A percentile compares a stretch with the other conserved stretches of the same genome.
phyloP scores from a whole-genome alignment of 2,888 invertebrate genomes.

The Polydrusus tereticollis region DNA sequence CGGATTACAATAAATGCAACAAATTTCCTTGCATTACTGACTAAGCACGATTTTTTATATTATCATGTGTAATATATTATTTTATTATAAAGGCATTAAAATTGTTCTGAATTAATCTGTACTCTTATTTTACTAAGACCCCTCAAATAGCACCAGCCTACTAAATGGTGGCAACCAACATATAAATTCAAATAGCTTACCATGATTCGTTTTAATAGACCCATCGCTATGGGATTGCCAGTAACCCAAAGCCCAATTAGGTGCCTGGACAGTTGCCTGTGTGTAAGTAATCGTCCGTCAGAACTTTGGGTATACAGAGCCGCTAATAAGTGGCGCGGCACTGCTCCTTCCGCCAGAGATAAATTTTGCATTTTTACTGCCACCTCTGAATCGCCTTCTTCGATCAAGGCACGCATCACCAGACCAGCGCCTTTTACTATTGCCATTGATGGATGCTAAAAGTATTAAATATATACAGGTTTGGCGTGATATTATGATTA shows the following conservation, averaged over 20 bases:
- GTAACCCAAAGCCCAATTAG: slow-evolving; percentile 96
- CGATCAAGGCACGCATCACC: slow-evolving; percentile 96
- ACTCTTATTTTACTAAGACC: too few relatives aligned
- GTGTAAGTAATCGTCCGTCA: slow-evolving; percentile 87
- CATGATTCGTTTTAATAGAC: slow-evolving; percentile 87
- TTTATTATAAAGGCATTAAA: too few relatives aligned
- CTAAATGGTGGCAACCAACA: too few relatives aligned
- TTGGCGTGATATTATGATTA: not conserved
- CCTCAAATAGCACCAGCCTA: too few relatives aligned
- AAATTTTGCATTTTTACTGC: slow-evolving; percentile 95
- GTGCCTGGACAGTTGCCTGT: slow-evolving; percentile 92
- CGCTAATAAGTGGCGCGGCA: slow-evolving; percentile 91
- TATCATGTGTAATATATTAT: too few relatives aligned
- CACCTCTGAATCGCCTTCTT: slow-evolving; percentile 94
- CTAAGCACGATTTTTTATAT: too few relatives aligned
- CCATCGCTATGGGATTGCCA: slow-evolving; percentile 92
- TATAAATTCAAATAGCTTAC: slow-evolving; percentile 69
- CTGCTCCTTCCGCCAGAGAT: slow-evolving; percentile 95
- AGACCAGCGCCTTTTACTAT: slow-evolving; percentile 98
- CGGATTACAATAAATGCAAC: too few relatives aligned
- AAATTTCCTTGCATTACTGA: too few relatives aligned
- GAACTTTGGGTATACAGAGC: slow-evolving; percentile 87
- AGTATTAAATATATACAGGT: slow-evolving; percentile 59
- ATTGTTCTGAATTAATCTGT: too few relatives aligned
- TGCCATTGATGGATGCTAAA: slow-evolving; percentile 94